These are phyloP conservation scores for Gasterosteus aculeatus DNA, from an alignment of 2,113 vertebrate genomes.

Conservation along the genomic window DNA sequence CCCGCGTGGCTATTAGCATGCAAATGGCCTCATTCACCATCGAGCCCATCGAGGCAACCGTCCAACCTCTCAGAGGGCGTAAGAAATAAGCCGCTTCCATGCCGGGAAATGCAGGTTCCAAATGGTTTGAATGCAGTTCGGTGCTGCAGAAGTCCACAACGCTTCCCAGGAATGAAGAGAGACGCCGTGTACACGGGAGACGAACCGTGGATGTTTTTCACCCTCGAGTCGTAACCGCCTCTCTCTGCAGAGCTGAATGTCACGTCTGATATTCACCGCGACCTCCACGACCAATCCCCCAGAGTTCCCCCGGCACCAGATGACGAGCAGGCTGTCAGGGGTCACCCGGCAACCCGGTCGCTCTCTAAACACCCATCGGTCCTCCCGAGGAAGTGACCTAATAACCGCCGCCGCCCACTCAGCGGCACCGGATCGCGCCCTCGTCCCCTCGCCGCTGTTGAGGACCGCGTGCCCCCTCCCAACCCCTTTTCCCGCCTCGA, in stretches of 20 bases:
- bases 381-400: conserved; percentile 71
- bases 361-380: conserved; percentile 65
- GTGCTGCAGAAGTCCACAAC: conserved; percentile 1
- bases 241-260: conserved; percentile 51
- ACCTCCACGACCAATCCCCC: conserved; percentile 65
- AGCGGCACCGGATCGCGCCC: conserved; percentile 26
- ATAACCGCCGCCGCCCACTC: conserved; percentile 50
- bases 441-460: not conserved
- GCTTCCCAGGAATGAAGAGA: conserved; percentile 24
- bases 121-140: conserved; percentile 47
- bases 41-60: conserved; percentile 44
- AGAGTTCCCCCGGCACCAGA: conserved; percentile 68
- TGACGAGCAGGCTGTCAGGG: conserved; percentile 75
- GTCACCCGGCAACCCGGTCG: conserved; percentile 67
- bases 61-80: conserved; percentile 48
- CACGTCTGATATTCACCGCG: conserved; percentile 76
- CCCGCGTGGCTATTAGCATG: conserved; percentile 66
- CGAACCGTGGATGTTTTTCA: conserved; percentile 29
- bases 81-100: conserved; percentile 28
- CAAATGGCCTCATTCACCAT: conserved; percentile 67
- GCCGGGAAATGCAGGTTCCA: conserved; percentile 22
- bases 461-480: conserved; percentile 1
- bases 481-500: conserved; percentile 26
- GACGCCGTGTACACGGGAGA: conserved; percentile 3
- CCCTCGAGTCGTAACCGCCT: not conserved